Evolutionary conservation across 2,888 invertebrate genomes (phyloP), one percentile per base, ranked within the genome.

Genomic region (Trissolcus japonicus): DNA sequence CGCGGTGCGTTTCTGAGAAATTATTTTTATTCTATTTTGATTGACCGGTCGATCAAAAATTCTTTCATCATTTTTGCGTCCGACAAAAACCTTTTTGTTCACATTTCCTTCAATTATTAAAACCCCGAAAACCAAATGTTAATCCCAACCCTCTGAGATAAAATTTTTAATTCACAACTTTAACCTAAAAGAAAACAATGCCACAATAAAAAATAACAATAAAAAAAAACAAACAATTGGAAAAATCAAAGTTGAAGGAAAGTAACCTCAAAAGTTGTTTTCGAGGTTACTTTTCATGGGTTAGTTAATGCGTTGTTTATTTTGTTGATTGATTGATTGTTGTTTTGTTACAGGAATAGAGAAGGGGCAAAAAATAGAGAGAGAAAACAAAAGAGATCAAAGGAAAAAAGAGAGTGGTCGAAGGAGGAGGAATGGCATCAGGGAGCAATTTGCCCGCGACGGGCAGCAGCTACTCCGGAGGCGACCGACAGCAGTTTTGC

Each of bases 401-500:
- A 35, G 11, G 35, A 51, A 51, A 0, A 11, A 14, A 3, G 19
- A 6, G 51, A 19, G 16, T 11, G 25, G 25, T 25, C 25, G 51
- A 51, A 19, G 51, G 19, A 41, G 61, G 67, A 56, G 56, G 56
- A 63, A 87, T 87, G 88, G 88, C 87, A 67, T 82, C 84, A 48
- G 87, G 84, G 80, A 86, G 80, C 78, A 87, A 83, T 73, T 82
- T 87, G 81, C 85, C 85, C 54, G 80, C 81, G 11, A 82, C 82
- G 11, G 86, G 84, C 80, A 87, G 75, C 81, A 87, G 75, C 81
- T 88, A 87, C 53, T 86, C 87, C 35, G 86, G 86, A 46, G 87
- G 87, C 1, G 86, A 87, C 66, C 86, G 87, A 17, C 89, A 89
- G 68, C 94, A 94, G 89, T 94, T 94, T 83, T 94, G 94, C 86